phyloP scores from a whole-genome alignment of 2,113 vertebrate species.

The Lophura nycthemera region DNA sequence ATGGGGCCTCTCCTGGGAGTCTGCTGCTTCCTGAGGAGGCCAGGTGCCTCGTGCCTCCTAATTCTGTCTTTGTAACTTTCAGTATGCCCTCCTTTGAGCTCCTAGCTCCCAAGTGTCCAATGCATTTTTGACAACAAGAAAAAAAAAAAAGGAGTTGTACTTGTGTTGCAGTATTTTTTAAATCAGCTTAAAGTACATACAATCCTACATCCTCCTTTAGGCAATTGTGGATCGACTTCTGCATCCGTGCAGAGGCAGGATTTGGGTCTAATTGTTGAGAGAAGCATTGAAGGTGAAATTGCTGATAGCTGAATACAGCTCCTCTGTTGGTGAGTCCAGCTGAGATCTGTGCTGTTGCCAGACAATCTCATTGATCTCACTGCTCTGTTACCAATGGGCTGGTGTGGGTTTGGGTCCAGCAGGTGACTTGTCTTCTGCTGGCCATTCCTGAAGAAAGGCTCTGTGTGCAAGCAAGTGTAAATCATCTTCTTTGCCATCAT shows the following conservation, averaged over 20 bases:
- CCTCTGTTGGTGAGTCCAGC: not conserved
- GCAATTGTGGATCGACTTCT: not conserved
- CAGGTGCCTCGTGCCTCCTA: not conserved
- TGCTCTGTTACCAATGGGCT: not conserved
- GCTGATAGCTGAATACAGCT: not conserved
- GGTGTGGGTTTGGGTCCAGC: not conserved
- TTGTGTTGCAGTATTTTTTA: not conserved
- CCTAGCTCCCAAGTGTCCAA: not conserved
- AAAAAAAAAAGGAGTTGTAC: not conserved
- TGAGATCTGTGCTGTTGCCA: not conserved
- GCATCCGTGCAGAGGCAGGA: fast-evolving
- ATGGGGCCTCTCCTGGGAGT: not conserved
- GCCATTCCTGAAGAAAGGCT: not conserved
- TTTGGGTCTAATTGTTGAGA: not conserved
- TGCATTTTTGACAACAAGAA: not conserved
- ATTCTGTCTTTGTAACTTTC: not conserved
- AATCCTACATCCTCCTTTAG: not conserved
- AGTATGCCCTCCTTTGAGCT: not conserved
- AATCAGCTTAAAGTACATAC: not conserved
- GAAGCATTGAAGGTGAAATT: not conserved
- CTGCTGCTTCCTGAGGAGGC: not conserved
- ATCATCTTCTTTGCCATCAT: not conserved
- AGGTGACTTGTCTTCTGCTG: not conserved
- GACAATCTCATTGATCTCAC: not conserved
- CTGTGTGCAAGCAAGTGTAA: not conserved